Conservation (phyloP, 2,113 vertebrate species). For the Crotalus horridus region DNA sequence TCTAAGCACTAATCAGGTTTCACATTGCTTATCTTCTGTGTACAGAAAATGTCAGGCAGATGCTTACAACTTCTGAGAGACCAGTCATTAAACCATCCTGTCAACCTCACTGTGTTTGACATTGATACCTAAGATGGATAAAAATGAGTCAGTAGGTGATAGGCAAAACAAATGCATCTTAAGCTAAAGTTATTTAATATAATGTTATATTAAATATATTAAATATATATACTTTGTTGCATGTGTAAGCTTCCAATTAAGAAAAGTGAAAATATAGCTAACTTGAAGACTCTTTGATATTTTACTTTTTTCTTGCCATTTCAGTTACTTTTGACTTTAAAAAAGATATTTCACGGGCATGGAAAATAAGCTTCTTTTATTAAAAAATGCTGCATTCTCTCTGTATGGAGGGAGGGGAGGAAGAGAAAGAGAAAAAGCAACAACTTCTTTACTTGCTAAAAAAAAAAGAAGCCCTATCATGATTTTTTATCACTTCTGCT, state of each 20-base stretch:
- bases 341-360: neutral
- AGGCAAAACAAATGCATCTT: neutral
- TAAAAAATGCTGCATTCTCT: neutral
- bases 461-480: neutral
- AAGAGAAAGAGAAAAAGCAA: neutral
- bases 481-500: neutral
- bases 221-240: neutral
- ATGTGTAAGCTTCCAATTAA: neutral
- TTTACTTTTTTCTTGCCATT: neutral
- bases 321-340: neutral
- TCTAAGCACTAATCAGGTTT: neutral
- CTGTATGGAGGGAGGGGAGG: too few relatives aligned
- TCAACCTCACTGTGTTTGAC: neutral
- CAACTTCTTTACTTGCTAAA: neutral
- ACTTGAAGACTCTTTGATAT: neutral
- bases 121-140: neutral
- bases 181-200: neutral
- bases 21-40: neutral
- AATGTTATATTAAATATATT: neutral
- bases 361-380: neutral
- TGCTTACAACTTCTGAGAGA: neutral
- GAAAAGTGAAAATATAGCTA: neutral
- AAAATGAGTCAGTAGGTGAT: neutral
- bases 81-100: neutral
- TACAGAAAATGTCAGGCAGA: neutral